A percentile compares a stretch with the other conserved stretches of the same genome.
These are phyloP conservation scores for Sinopyrophorus schimmeli DNA, from an alignment of 2,888 invertebrate genomes.

Conservation along the genomic window DNA sequence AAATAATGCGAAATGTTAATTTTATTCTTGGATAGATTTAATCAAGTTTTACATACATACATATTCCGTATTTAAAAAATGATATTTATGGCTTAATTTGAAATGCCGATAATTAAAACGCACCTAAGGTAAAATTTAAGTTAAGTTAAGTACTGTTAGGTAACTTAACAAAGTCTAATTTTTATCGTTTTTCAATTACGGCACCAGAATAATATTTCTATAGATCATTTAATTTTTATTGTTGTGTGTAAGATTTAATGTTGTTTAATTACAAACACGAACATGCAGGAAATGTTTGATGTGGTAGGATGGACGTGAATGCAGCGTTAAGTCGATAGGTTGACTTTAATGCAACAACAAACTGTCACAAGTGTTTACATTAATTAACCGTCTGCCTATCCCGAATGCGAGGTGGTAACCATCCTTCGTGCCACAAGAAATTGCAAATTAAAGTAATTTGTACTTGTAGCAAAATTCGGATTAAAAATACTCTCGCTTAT, in stretches of 20 bases:
- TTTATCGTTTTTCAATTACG: conserved; percentile 7
- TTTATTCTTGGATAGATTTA: too few species aligned
- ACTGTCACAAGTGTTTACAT: conserved; percentile 8
- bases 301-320: conserved; percentile 15
- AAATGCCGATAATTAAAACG: too few species aligned
- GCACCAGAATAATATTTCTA: conserved; percentile 7
- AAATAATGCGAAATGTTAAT: too few species aligned
- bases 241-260: conserved; percentile 19
- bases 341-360: conserved; percentile 15
- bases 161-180: too few species aligned
- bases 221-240: conserved; percentile 25
- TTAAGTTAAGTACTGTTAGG: too few species aligned
- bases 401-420: conserved; percentile 7
- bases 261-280: conserved; percentile 13
- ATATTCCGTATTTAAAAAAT: too few species aligned
- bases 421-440: not conserved
- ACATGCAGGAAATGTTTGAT: conserved; percentile 19
- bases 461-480: too few species aligned
- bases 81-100: too few species aligned
- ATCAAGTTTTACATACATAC: too few species aligned
- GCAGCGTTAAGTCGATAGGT: conserved; percentile 12
- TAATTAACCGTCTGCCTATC: conserved; percentile 11
- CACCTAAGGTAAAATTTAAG: too few species aligned
- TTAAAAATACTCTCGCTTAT: too few species aligned
- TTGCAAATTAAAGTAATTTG: not conserved